Evolutionary conservation across 2,888 invertebrate genomes (phyloP).

Genomic region (Elegia similella): DNA sequence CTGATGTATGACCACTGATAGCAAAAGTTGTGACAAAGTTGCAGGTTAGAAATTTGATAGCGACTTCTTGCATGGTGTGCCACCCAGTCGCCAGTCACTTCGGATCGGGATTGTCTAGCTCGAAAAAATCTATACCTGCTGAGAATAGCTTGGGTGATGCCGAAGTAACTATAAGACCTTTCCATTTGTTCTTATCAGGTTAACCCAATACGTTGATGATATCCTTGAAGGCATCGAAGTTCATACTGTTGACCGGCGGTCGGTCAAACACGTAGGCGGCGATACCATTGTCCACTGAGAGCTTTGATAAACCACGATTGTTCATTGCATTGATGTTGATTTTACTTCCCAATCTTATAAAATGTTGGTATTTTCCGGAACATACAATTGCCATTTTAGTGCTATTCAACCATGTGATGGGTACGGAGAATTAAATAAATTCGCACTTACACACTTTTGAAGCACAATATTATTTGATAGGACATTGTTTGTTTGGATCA

Average conservation of each 20-base stretch:
- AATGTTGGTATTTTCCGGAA: no score
- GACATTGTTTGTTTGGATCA: no score
- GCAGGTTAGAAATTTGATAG: conserved; percentile 85
- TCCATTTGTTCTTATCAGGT: conserved; percentile 79
- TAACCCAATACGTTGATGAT: conserved; percentile 79
- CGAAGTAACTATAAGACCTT: conserved; percentile 87
- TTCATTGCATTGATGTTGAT: background rate
- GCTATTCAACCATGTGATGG: no score
- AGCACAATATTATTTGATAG: no score
- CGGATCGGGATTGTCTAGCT: conserved; percentile 86
- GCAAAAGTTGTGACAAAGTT: conserved; percentile 86
- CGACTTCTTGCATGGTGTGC: conserved; percentile 84
- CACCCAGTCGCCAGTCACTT: conserved; percentile 83
- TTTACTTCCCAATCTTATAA: no score
- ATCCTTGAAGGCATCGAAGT: conserved; percentile 83
- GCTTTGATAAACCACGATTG: background rate
- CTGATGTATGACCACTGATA: conserved; percentile 82
- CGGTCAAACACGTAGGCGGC: conserved; percentile 80
- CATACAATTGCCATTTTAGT: no score
- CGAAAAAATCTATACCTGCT: conserved; percentile 87
- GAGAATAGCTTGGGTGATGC: conserved; percentile 83
- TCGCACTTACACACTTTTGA: no score
- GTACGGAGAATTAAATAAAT: no score
- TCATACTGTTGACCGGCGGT: conserved; percentile 85
- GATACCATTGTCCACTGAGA: conserved; percentile 4